Evolutionary conservation across 2,113 vertebrate species (phyloP).

Genomic region (Chlamydotis undulata): DNA sequence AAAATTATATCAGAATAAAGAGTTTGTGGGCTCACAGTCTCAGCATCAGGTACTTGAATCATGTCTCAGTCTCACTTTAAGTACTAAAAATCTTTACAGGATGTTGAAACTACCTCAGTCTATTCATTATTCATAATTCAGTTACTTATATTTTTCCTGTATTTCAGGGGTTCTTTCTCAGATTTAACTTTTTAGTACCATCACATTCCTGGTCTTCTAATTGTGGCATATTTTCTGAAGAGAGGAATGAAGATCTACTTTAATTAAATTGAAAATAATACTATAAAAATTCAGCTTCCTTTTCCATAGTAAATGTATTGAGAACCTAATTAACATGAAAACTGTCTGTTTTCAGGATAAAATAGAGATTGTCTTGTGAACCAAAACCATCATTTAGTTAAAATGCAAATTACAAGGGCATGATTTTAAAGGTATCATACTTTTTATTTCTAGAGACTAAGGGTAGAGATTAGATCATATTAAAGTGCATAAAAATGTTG

Average conservation of each 20-base stretch:
- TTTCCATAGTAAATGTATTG: neutral
- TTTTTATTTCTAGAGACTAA: slow-evolving; percentile 6
- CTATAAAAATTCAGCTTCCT: neutral
- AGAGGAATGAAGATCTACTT: neutral
- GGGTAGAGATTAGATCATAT: neutral
- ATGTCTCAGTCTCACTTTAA: neutral
- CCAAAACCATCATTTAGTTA: neutral
- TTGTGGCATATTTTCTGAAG: neutral
- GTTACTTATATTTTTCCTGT: neutral
- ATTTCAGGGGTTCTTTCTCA: neutral
- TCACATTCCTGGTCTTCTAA: neutral
- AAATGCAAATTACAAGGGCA: slow-evolving; percentile 11
- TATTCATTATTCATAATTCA: neutral
- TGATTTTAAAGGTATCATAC: neutral
- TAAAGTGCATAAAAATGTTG: neutral
- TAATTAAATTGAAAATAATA: neutral
- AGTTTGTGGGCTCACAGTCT: neutral
- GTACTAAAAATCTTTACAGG: neutral
- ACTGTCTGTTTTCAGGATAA: slow-evolving; percentile 1
- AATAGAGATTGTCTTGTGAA: neutral
- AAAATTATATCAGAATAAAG: neutral
- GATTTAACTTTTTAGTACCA: neutral
- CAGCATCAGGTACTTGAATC: neutral
- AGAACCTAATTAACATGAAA: slow-evolving; percentile 28
- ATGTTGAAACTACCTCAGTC: neutral